A percentile compares a stretch with the other conserved stretches of the same genome.
Conservation (phyloP, 2,797 vertebrate species). For the Meriones psammophilus region DNA sequence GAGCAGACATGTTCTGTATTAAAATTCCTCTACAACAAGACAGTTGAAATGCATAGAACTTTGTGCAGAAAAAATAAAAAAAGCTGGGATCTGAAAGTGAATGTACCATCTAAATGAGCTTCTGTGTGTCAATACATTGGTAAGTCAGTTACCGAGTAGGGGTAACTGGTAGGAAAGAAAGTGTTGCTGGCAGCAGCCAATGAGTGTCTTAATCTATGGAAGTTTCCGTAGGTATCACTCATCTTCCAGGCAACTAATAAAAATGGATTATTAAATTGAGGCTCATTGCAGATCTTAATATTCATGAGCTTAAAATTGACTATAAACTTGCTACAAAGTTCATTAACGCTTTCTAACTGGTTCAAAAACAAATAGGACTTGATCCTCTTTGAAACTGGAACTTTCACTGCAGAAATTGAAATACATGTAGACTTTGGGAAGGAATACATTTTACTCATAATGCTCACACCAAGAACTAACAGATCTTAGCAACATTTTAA, state of each 20-base stretch:
- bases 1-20: too few species aligned
- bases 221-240: not conserved
- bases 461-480: not conserved
- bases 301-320: not conserved
- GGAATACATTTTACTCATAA: not conserved
- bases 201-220: not conserved
- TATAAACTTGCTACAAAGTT: not conserved
- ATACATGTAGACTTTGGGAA: not conserved
- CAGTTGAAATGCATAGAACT: not conserved
- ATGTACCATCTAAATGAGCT: not conserved
- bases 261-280: not conserved
- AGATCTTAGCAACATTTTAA: not conserved
- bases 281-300: not conserved
- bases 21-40: too few species aligned
- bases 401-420: constrained; percentile 26
- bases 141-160: not conserved
- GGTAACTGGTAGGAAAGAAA: not conserved
- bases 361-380: not conserved
- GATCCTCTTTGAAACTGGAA: not conserved
- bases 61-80: not conserved
- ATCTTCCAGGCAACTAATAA: not conserved
- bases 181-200: not conserved
- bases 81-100: not conserved
- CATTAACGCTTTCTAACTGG: not conserved
- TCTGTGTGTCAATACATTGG: not conserved